Base-by-base conservation (phyloP, 2,797 vertebrate species). In the Pogonophryne albipinna region DNA sequence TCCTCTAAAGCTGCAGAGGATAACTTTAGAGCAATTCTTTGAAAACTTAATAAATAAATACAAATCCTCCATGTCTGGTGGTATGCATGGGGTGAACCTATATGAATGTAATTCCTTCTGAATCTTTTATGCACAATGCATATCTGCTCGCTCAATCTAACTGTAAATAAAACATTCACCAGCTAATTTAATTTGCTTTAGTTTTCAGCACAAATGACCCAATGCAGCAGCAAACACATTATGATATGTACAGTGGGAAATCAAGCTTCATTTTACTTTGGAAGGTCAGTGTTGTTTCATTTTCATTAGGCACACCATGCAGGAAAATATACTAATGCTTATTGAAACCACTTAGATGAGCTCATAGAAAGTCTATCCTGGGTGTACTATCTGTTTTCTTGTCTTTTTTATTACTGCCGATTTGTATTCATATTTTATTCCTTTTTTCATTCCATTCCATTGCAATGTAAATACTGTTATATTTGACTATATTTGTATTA, bases 81-180 rank as follows among this genome's bases (percentile, higher is more conserved):
- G 23, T 50, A 38, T 55, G 67, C 65, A 31, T 4, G 38, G 17
- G 12, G 10, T 61, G 13, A 73, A 74, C 41, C 80, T 66, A 69
- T 27, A 67, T 53, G 52, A 67, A 79, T 46, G 61, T 45, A 72
- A 79, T 87, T 73, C 56, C 78, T 49, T 79, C 31, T 3, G 15
- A 66, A 69, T 82, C 38, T 72, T 42, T 53, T 51, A 73, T 62
- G 53, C 74, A 76, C 67, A 50, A 53, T 49, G 19, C 44, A 47
- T 62, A 49, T 60, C 67, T 41, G 71, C 68, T 50, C 3, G 3
- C 71, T 80, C 57, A 72, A 20, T 78, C 76, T 75, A 62, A 71
- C 50, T 56, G 58, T 67, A 72, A 72, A 59, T 67, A 71, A 87
- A 75, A 83, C 47, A 71, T 68, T 75, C 49, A 83, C 81, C 60